Conservation (phyloP, 2,888 invertebrate genomes). For the Papilio gigon region DNA sequence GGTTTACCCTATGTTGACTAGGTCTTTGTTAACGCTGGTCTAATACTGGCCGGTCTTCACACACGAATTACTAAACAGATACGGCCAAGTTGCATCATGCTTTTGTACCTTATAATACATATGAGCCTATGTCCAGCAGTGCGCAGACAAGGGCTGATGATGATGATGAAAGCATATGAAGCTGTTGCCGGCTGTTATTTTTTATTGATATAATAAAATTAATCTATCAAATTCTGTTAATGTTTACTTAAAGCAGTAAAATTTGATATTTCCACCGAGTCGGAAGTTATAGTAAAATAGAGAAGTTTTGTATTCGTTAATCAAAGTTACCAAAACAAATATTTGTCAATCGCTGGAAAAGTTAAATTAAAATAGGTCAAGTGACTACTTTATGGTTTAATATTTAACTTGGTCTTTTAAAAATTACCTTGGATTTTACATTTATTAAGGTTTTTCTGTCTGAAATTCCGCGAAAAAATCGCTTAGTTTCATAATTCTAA, state of each 20-base stretch:
- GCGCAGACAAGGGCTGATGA: too few species aligned
- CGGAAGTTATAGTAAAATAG: background rate
- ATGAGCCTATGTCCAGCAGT: too few species aligned
- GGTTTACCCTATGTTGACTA: too few species aligned
- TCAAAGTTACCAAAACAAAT: slow-evolving; percentile 12
- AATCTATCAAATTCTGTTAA: background rate
- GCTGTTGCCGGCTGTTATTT: too few species aligned
- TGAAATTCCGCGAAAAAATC: too few species aligned
- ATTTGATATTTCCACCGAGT: background rate
- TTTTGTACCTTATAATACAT: too few species aligned
- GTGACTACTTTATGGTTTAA: background rate
- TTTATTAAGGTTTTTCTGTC: background rate
- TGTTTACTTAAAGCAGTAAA: background rate
- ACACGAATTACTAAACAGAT: too few species aligned
- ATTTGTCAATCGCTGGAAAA: slow-evolving; percentile 16
- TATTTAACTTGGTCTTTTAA: background rate
- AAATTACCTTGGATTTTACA: background rate
- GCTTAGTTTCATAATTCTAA: too few species aligned
- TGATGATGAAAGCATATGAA: too few species aligned
- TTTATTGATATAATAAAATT: background rate
- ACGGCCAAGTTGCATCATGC: too few species aligned
- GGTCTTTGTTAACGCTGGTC: too few species aligned
- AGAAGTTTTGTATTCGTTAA: slow-evolving; percentile 8
- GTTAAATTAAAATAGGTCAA: slow-evolving; percentile 7
- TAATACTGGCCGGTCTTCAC: too few species aligned